A percentile compares a stretch with the other conserved stretches of the same genome.
These are phyloP conservation scores for Pelusios castaneus DNA, from an alignment of 2,113 vertebrate species.

Conservation along the genomic window DNA sequence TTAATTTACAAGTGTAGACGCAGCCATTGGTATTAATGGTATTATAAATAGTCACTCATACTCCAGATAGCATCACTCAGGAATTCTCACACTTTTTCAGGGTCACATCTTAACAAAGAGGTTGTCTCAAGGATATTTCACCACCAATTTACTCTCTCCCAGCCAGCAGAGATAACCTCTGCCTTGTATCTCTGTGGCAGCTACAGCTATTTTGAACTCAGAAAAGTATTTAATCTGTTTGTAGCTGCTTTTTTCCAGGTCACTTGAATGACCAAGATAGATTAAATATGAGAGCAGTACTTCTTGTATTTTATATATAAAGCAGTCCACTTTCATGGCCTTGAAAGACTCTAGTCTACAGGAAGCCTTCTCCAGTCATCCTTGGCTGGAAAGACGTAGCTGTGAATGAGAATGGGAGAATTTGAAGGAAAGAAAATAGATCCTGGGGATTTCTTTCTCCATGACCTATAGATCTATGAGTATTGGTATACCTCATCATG, in stretches of 20 bases:
- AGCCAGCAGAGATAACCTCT: too few species aligned
- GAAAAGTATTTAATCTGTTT: neutral
- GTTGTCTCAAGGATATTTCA: neutral
- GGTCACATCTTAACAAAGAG: neutral
- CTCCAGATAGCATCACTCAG: too few species aligned
- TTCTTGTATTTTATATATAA: fast-evolving
- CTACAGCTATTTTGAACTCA: fast-evolving
- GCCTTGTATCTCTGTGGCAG: neutral
- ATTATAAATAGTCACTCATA: too few species aligned
- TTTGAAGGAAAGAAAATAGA: fast-evolving
- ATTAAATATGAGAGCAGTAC: fast-evolving
- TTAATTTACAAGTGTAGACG: too few species aligned
- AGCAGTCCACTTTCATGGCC: fast-evolving
- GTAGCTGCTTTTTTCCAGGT: fast-evolving
- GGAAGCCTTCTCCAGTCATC: neutral
- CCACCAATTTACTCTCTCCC: neutral
- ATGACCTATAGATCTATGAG: fast-evolving
- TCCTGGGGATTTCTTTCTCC: neutral
- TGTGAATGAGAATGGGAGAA: fast-evolving
- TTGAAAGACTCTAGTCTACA: neutral
- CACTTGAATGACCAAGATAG: neutral
- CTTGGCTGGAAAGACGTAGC: neutral
- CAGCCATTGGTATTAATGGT: too few species aligned
- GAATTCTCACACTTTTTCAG: neutral
- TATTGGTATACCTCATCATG: neutral